Evolutionary conservation across 2,113 vertebrate species (phyloP).

Genomic region (Suricata suricatta): DNA sequence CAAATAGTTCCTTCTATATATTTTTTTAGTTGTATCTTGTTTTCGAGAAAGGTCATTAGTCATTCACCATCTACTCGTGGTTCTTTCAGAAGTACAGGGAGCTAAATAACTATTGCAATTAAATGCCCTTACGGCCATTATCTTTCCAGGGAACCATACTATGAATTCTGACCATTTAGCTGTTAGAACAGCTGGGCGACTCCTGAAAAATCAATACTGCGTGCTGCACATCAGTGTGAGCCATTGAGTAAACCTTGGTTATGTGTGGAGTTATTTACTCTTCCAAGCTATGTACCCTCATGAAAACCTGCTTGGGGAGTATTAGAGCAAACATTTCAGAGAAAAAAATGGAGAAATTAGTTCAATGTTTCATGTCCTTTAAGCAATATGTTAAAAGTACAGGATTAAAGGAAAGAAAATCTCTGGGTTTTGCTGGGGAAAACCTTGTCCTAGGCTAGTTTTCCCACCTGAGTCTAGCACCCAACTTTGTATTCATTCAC

Average conservation of each 20-base stretch:
- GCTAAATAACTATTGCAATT: neutral
- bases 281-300: conserved; percentile 47
- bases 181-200: conserved; percentile 38
- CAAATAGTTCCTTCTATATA: neutral
- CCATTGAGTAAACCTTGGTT: conserved; percentile 54
- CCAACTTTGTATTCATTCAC: conserved; percentile 33
- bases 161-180: neutral
- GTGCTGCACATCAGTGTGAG: neutral
- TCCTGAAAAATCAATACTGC: conserved; percentile 68
- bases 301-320: conserved; percentile 49
- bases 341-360: neutral
- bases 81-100: conserved; percentile 2
- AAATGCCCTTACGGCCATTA: neutral
- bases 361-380: conserved; percentile 20
- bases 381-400: neutral
- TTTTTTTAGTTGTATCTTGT: neutral
- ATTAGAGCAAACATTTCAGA: conserved; percentile 63
- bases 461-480: neutral
- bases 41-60: neutral
- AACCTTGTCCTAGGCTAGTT: neutral
- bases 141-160: neutral
- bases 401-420: neutral
- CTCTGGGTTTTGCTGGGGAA: neutral
- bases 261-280: conserved; percentile 37
- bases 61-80: neutral